Conservation (phyloP, 1,140 invertebrate species). For the Hycleus cichorii region DNA sequence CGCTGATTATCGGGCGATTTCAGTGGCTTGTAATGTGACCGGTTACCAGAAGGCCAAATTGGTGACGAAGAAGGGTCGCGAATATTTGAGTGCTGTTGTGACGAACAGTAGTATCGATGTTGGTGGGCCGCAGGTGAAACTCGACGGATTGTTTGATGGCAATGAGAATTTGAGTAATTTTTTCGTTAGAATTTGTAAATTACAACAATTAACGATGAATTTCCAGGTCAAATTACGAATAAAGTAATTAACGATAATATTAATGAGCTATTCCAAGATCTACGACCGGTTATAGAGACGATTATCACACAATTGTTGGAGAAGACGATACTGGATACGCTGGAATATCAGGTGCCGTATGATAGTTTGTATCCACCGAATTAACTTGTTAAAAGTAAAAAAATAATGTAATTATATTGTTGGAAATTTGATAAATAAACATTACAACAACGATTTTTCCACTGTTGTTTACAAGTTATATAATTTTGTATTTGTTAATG, state of each 20-base stretch:
- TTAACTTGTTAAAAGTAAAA: background rate
- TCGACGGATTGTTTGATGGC: constrained; percentile 26
- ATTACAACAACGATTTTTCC: too few species aligned
- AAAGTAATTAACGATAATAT: constrained; percentile 30
- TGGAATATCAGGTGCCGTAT: constrained; percentile 24
- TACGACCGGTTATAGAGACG: constrained; percentile 29
- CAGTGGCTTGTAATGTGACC: constrained; percentile 3
- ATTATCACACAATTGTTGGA: constrained; percentile 25
- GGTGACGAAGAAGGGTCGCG: background rate
- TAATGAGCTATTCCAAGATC: constrained; percentile 26
- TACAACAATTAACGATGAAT: background rate
- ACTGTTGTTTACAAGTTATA: too few species aligned
- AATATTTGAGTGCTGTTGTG: constrained; percentile 6
- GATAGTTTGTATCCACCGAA: constrained; percentile 26
- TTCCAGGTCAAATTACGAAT: constrained; percentile 29
- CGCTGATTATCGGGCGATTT: too few species aligned
- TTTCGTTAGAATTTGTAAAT: background rate
- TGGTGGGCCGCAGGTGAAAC: constrained; percentile 18
- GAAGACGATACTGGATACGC: constrained; percentile 20
- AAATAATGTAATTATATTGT: too few species aligned
- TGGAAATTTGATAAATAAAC: too few species aligned
- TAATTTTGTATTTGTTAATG: too few species aligned
- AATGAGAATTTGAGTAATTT: constrained; percentile 27
- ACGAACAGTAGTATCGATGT: constrained; percentile 26
- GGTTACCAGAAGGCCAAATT: constrained; percentile 3